Evolutionary conservation across 2,797 vertebrate genomes (phyloP).

Genomic region (Tarsius wallacei): DNA sequence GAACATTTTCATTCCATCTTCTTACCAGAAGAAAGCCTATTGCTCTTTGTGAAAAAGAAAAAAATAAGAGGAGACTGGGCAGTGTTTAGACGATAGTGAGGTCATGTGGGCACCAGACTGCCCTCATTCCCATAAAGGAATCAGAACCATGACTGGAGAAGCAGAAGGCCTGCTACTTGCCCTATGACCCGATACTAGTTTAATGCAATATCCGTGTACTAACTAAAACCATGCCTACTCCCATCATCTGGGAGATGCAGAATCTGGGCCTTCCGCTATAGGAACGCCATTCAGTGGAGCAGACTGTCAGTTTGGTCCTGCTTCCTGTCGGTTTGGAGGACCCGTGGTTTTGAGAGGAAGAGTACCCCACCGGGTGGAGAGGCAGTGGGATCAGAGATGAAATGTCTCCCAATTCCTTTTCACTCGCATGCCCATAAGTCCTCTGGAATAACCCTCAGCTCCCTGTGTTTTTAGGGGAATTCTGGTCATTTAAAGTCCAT

Average conservation of each 20-base stretch:
- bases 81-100: not conserved
- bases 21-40: not conserved
- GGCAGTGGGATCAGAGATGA: not conserved
- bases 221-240: not conserved
- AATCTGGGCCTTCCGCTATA: too few species aligned
- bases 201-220: fast-evolving
- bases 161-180: fast-evolving
- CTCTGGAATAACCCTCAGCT: not conserved
- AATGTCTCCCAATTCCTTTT: not conserved
- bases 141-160: fast-evolving
- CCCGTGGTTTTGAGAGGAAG: not conserved
- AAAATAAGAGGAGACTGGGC: too few species aligned
- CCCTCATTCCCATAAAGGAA: fast-evolving
- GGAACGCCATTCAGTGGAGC: fast-evolving
- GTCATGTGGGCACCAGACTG: fast-evolving
- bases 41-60: not conserved
- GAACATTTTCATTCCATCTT: not conserved
- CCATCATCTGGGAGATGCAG: not conserved
- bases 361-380: fast-evolving
- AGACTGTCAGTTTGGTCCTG: not conserved
- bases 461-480: not conserved
- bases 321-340: not conserved
- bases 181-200: fast-evolving
- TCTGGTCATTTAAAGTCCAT: not conserved
- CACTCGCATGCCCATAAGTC: fast-evolving